Conservation (phyloP, 2,797 vertebrate genomes). For the Chaetodon trifasciatus region DNA sequence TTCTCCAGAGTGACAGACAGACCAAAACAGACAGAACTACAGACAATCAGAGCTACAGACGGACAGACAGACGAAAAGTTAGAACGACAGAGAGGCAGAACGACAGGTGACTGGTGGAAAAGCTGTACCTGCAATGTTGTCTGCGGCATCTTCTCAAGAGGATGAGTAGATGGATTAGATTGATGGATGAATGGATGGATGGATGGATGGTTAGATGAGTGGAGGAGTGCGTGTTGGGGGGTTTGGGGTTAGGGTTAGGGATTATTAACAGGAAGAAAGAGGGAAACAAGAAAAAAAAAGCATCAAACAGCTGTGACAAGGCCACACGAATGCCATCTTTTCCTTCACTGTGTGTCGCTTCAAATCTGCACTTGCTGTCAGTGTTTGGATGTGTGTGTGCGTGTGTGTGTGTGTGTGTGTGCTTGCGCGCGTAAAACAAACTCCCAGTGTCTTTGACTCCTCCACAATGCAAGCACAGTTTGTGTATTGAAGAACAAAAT, state of each 20-base stretch:
- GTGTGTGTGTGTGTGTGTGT: neutral
- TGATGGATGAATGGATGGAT: constrained; percentile 62
- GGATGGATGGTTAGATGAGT: constrained; percentile 54
- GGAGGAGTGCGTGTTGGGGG: constrained; percentile 50
- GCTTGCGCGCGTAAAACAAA: constrained; percentile 26
- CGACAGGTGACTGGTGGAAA: constrained; percentile 70
- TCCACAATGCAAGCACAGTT: constrained; percentile 38
- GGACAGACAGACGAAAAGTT: constrained; percentile 40
- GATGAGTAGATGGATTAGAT: constrained; percentile 71
- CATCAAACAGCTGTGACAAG: constrained; percentile 69
- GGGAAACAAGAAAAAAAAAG: constrained; percentile 72
- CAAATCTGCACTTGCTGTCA: constrained; percentile 9
- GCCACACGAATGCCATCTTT: constrained; percentile 51
- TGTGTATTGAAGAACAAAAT: constrained; percentile 41
- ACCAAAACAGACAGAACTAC: constrained; percentile 53
- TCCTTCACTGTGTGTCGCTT: constrained; percentile 31
- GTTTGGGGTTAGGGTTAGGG: constrained; percentile 32
- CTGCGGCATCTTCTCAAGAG: constrained; percentile 79
- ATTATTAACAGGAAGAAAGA: constrained; percentile 62
- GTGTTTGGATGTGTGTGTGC: neutral
- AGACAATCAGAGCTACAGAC: constrained; percentile 48
- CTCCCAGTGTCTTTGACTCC: constrained; percentile 40
- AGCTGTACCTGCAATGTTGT: constrained; percentile 82
- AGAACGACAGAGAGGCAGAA: constrained; percentile 54
- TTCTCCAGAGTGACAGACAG: constrained; percentile 34